Percentiles rank a stretch among this genome's conserved stretches.
phyloP scores from a whole-genome alignment of 2,797 vertebrate genomes.

The Platalea minor region DNA sequence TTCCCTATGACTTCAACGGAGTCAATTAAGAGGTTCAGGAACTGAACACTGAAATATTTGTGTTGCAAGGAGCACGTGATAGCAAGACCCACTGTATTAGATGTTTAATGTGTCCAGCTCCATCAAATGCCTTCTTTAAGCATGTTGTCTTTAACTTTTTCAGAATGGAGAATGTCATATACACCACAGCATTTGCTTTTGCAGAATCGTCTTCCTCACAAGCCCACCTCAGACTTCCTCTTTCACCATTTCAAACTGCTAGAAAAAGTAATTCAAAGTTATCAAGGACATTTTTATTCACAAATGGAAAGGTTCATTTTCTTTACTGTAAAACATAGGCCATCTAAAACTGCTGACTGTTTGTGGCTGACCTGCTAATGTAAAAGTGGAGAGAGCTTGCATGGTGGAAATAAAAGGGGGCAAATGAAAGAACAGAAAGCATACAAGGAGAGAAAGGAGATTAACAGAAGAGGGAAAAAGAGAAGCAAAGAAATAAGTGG shows the following conservation, averaged over 20 bases:
- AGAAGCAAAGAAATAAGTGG: background rate
- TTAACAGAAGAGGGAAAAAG: background rate
- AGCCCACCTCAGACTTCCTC: background rate
- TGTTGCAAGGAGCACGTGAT: background rate
- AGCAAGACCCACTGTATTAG: background rate
- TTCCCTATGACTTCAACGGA: background rate
- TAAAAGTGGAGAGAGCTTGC: background rate
- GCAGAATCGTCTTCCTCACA: background rate
- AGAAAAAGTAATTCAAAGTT: background rate
- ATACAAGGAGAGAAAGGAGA: background rate
- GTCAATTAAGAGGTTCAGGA: background rate
- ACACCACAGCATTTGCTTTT: background rate
- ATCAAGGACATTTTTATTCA: background rate
- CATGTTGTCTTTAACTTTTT: background rate
- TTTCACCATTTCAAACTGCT: background rate
- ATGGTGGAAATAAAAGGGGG: background rate
- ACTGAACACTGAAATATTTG: background rate
- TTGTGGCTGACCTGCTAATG: background rate
- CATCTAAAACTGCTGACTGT: background rate
- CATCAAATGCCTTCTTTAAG: background rate
- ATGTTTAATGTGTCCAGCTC: background rate
- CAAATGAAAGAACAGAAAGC: background rate
- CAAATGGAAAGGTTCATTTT: background rate
- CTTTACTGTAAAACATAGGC: background rate
- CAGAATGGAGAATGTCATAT: background rate